Percentiles rank a stretch among this genome's conserved stretches.
Evolutionary conservation across 2,888 invertebrate genomes (phyloP).

Genomic region (Aphelenchoides bicaudatus): DNA sequence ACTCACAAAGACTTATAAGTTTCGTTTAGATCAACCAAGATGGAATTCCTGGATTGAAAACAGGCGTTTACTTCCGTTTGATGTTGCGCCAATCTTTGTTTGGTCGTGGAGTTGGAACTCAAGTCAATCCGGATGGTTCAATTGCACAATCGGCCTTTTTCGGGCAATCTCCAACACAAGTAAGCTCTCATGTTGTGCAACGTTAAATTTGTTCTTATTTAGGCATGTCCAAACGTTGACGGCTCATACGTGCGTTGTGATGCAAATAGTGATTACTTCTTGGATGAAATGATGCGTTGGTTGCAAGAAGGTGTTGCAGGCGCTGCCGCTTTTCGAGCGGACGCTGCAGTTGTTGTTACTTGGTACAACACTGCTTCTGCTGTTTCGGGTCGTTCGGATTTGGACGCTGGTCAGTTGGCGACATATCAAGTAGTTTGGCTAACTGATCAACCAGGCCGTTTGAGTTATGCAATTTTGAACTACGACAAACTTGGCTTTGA

Average conservation of each 20-base stretch:
- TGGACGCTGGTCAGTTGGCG: conserved; percentile 56
- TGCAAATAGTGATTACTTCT: conserved; percentile 49
- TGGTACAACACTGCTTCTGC: conserved; percentile 68
- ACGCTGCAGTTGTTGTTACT: conserved; percentile 82
- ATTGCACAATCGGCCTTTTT: conserved; percentile 50
- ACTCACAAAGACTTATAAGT: too few species aligned
- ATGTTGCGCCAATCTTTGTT: conserved; percentile 56
- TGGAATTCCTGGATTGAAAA: conserved; percentile 47
- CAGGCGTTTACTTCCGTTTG: conserved; percentile 57
- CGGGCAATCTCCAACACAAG: conserved; percentile 38
- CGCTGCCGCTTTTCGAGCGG: conserved; percentile 81
- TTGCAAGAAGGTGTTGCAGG: conserved; percentile 76
- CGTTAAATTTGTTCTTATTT: conserved; percentile 20
- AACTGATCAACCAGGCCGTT: conserved; percentile 80
- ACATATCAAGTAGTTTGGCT: conserved; percentile 63
- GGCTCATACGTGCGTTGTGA: conserved; percentile 57
- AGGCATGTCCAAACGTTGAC: conserved; percentile 53
- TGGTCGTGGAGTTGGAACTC: conserved; percentile 37
- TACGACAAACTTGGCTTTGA: conserved; percentile 88
- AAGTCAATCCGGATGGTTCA: conserved; percentile 30
- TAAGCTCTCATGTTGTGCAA: conserved; percentile 3
- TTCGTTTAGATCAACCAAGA: conserved; percentile 48
- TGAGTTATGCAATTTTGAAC: conserved; percentile 88
- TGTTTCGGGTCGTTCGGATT: conserved; percentile 58
- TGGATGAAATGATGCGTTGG: conserved; percentile 56